Evolutionary conservation across 2,888 invertebrate genomes (phyloP).

Genomic region (Andrena chrysosceles): DNA sequence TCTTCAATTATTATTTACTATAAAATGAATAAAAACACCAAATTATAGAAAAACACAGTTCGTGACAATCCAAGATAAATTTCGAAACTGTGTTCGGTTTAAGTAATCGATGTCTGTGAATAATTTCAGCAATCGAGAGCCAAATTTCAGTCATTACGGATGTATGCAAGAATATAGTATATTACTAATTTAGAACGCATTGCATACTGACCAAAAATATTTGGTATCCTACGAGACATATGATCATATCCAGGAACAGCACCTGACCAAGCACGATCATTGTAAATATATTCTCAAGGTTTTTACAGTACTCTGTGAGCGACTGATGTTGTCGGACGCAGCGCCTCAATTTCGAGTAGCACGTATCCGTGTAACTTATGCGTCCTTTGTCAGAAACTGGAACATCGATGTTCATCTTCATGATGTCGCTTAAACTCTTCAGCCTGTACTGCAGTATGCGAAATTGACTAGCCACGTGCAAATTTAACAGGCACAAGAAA

Average conservation of each 20-base stretch:
- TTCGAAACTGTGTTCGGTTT: too few species aligned
- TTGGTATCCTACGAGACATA: constrained; percentile 61
- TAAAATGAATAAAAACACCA: too few species aligned
- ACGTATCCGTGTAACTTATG: background rate
- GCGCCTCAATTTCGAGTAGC: constrained; percentile 41
- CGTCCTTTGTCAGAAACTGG: background rate
- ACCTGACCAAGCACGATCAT: constrained; percentile 66
- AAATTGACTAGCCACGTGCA: constrained; percentile 67
- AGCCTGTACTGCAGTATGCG: constrained; percentile 68
- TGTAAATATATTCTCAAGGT: constrained; percentile 67
- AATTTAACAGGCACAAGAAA: constrained; percentile 63
- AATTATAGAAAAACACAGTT: too few species aligned
- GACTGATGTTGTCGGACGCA: constrained; percentile 64
- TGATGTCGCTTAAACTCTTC: constrained; percentile 18
- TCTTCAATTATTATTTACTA: too few species aligned
- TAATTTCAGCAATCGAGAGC: too few species aligned
- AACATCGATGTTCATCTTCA: too few species aligned
- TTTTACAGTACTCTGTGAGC: constrained; percentile 60
- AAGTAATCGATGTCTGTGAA: too few species aligned
- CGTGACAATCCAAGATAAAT: too few species aligned
- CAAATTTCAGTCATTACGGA: too few species aligned
- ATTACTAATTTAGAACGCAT: too few species aligned
- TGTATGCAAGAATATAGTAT: background rate
- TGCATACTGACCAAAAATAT: constrained; percentile 59
- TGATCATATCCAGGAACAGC: constrained; percentile 52